A percentile compares a stretch with the other conserved stretches of the same genome.
Evolutionary conservation across 1,140 invertebrate genomes (phyloP).

Genomic region (Hirudo medicinalis): DNA sequence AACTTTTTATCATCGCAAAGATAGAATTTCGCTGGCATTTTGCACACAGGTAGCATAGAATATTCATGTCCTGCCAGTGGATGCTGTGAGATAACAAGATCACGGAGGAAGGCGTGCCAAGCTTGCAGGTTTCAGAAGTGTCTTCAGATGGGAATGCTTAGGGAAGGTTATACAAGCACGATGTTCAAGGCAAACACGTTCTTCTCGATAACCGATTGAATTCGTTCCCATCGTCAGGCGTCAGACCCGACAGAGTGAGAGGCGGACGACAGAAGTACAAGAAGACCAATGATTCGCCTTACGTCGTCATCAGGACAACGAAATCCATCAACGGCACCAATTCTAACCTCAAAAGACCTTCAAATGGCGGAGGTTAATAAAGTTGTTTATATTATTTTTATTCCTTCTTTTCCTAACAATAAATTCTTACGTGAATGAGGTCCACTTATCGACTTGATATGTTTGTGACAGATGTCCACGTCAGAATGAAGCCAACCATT

Average conservation of each 20-base stretch:
- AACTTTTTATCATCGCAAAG: no score
- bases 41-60: slow-evolving; percentile 76
- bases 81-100: slow-evolving; percentile 95
- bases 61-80: slow-evolving; percentile 92
- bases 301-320: background rate
- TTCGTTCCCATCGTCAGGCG: slow-evolving; percentile 43
- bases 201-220: background rate
- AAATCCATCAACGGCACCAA: background rate
- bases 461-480: background rate
- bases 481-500: background rate
- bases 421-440: no score
- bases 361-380: background rate
- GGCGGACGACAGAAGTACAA: slow-evolving; percentile 86
- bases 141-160: slow-evolving; percentile 87
- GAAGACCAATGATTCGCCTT: slow-evolving; percentile 43
- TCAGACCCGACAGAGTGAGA: slow-evolving; percentile 62
- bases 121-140: slow-evolving; percentile 89
- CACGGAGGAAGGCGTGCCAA: slow-evolving; percentile 84
- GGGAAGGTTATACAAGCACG: slow-evolving; percentile 53
- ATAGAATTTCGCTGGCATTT: no score
- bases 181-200: no score
- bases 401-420: no score
- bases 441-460: no score
- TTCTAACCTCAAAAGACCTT: background rate
- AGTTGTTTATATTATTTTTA: no score